Conservation (phyloP, 2,888 invertebrate genomes). For the Meteorus colon region DNA sequence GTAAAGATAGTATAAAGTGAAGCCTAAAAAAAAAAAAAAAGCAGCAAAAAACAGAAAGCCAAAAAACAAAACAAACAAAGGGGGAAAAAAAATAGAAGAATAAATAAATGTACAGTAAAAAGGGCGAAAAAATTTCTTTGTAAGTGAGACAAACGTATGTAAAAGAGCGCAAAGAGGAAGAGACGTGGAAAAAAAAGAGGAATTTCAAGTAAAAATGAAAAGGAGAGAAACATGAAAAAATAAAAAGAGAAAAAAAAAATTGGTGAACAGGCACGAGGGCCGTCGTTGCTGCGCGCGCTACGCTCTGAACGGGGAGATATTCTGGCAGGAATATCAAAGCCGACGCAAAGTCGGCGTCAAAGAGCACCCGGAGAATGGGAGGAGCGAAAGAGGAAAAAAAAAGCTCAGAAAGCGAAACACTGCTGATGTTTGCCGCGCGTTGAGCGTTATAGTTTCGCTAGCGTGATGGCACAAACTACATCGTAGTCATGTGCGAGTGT, state of each 20-base stretch:
- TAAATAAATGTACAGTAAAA: conserved; percentile 34
- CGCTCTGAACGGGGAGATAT: conserved; percentile 56
- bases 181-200: conserved; percentile 39
- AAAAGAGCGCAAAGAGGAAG: conserved; percentile 45
- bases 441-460: conserved; percentile 40
- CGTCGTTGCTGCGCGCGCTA: conserved; percentile 30
- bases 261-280: conserved; percentile 25
- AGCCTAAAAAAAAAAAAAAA: conserved; percentile 17
- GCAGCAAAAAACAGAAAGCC: neutral
- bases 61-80: neutral
- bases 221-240: conserved; percentile 17
- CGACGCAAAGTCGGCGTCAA: conserved; percentile 60
- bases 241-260: conserved; percentile 41
- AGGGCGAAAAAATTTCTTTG: conserved; percentile 29
- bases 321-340: conserved; percentile 71
- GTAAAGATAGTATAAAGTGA: conserved; percentile 33
- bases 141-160: conserved; percentile 17
- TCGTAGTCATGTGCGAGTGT: conserved; percentile 14
- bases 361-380: conserved; percentile 57
- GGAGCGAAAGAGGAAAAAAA: conserved; percentile 45
- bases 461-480: conserved; percentile 14
- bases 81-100: conserved; percentile 1
- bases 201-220: conserved; percentile 40
- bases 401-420: conserved; percentile 32
- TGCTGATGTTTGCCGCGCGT: conserved; percentile 38